A percentile compares a stretch with the other conserved stretches of the same genome.
Evolutionary conservation across 2,113 vertebrate genomes (phyloP).

Genomic region (Scopus umbretta): DNA sequence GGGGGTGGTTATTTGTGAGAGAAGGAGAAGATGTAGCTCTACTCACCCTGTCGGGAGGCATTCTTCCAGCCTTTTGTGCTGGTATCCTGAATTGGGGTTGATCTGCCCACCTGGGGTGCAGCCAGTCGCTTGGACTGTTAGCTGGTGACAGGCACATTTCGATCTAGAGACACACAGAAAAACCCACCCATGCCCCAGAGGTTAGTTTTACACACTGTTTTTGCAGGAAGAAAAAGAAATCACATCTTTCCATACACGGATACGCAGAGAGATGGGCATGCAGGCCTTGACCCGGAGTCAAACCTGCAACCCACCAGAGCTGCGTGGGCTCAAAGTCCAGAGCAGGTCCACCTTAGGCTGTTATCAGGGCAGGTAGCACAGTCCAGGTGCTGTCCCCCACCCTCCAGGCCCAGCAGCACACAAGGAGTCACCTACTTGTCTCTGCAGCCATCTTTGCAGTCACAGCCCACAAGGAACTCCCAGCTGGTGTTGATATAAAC

Average conservation of each 20-base stretch:
- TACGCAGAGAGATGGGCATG: rapidly evolving
- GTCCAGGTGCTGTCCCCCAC: neutral
- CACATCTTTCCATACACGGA: rapidly evolving
- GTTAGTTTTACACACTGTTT: rapidly evolving
- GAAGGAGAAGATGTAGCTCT: neutral
- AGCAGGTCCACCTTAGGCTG: rapidly evolving
- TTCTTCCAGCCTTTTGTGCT: constrained; percentile 91
- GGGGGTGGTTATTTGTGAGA: neutral
- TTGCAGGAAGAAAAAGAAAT: neutral
- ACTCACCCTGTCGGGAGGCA: constrained; percentile 94
- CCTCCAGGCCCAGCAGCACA: neutral
- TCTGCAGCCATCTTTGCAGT: constrained; percentile 91
- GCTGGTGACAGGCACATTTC: constrained; percentile 93
- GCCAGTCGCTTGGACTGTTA: constrained; percentile 90
- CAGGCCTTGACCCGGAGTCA: neutral
- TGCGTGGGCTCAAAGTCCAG: rapidly evolving
- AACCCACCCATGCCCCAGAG: rapidly evolving
- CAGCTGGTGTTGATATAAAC: constrained; percentile 92
- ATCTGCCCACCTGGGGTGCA: constrained; percentile 91
- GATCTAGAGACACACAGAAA: constrained; percentile 68
- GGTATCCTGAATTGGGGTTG: constrained; percentile 86
- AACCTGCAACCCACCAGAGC: rapidly evolving
- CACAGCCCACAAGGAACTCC: constrained; percentile 94
- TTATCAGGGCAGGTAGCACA: neutral
- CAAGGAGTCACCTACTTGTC: constrained; percentile 83